Percentiles rank a stretch among this genome's conserved stretches.
These are phyloP conservation scores for Paratrypauchen microcephalus DNA, from an alignment of 2,797 vertebrate genomes.

Conservation along the genomic window DNA sequence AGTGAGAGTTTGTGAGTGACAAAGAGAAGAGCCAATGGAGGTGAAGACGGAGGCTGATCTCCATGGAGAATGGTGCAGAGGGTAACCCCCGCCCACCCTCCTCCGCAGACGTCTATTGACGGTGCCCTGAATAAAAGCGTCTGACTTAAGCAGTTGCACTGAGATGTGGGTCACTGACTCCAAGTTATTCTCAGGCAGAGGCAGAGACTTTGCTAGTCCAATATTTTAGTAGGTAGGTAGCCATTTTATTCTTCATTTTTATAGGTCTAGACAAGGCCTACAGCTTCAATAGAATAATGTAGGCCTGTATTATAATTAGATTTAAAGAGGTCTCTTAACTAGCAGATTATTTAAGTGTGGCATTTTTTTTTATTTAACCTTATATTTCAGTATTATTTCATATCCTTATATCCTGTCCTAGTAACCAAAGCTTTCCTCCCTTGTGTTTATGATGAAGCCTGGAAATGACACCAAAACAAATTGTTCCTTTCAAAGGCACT, in stretches of 20 bases:
- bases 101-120: conserved; percentile 63
- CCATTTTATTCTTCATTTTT: neutral
- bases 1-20: conserved; percentile 63
- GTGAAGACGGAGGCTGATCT: conserved; percentile 7
- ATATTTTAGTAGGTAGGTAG: conserved; percentile 4
- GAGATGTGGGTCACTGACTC: conserved; percentile 72
- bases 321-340: neutral
- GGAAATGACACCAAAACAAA: conserved; percentile 53
- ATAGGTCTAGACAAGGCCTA: neutral
- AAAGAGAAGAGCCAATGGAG: conserved; percentile 62
- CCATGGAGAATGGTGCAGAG: conserved; percentile 57
- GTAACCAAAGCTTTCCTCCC: conserved; percentile 36
- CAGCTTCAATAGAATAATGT: neutral
- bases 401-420: neutral
- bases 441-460: conserved; percentile 43
- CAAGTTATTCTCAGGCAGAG: conserved; percentile 39
- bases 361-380: neutral
- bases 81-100: conserved; percentile 21
- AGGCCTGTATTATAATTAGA: neutral
- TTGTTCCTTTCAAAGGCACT: conserved; percentile 58
- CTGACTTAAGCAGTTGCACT: conserved; percentile 69
- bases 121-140: conserved; percentile 69
- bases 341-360: neutral
- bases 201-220: conserved; percentile 17
- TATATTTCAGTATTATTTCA: neutral